Evolutionary conservation across 2,113 vertebrate genomes (phyloP).

Genomic region (Menidia beryllina): DNA sequence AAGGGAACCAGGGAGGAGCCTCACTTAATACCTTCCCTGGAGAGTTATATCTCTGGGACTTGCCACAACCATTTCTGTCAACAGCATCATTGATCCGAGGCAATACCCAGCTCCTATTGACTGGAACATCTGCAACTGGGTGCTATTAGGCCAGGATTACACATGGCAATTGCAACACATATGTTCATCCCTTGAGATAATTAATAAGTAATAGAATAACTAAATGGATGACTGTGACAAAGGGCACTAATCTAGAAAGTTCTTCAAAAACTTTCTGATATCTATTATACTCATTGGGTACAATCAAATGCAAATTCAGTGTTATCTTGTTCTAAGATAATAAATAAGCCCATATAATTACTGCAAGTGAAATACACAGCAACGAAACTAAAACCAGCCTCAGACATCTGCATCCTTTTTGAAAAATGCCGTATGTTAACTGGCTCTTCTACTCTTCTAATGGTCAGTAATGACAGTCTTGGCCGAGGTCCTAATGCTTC

Average conservation of each 20-base stretch:
- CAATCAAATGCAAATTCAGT: constrained; percentile 8
- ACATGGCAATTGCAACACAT: constrained; percentile 31
- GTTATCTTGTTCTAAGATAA: not conserved
- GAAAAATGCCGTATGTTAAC: not conserved
- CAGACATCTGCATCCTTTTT: constrained; percentile 7
- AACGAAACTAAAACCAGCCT: not conserved
- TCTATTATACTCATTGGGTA: not conserved
- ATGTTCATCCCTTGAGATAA: constrained; percentile 40
- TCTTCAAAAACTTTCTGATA: not conserved
- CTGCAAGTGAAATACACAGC: not conserved
- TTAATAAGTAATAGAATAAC: constrained; percentile 42
- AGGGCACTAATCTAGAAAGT: not conserved
- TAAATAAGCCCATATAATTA: not conserved
- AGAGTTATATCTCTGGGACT: constrained; percentile 16
- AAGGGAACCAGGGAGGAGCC: constrained; percentile 28
- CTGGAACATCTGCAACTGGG: constrained; percentile 55
- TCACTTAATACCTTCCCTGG: constrained; percentile 38
- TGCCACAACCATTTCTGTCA: constrained; percentile 15
- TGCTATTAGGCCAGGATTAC: constrained; percentile 70
- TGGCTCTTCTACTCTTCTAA: not conserved
- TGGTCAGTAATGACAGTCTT: constrained; percentile 7
- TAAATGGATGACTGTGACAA: constrained; percentile 11
- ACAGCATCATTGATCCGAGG: constrained; percentile 56
- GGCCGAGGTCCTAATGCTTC: constrained; percentile 12
- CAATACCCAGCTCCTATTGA: constrained; percentile 41